Conservation (phyloP, 2,113 vertebrate genomes). For the Sebastes fasciatus region DNA sequence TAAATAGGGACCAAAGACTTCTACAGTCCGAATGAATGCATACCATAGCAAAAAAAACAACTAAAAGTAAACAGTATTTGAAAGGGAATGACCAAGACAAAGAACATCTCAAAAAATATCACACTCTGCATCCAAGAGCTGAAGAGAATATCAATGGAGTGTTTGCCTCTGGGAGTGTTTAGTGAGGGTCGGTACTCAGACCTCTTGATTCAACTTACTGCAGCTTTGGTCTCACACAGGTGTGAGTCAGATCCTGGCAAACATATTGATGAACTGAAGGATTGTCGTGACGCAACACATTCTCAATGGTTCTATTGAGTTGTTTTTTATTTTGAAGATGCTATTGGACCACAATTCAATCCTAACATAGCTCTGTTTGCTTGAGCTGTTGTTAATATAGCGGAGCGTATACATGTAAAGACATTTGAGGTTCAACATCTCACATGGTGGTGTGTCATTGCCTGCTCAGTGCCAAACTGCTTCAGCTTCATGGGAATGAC, state of each 20-base stretch:
- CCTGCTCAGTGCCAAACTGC: slow-evolving; percentile 79
- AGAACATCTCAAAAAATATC: slow-evolving; percentile 43
- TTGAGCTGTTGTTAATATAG: slow-evolving; percentile 39
- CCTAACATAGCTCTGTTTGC: slow-evolving; percentile 44
- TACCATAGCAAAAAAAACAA: slow-evolving; percentile 39
- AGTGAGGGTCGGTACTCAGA: slow-evolving; percentile 57
- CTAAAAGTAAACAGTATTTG: slow-evolving; percentile 34
- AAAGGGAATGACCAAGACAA: slow-evolving; percentile 65
- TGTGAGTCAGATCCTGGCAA: slow-evolving; percentile 66
- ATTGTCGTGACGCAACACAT: slow-evolving; percentile 39
- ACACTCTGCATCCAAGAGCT: slow-evolving; percentile 50
- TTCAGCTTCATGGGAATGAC: slow-evolving; percentile 64
- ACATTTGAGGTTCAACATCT: slow-evolving; percentile 63
- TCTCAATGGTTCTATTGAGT: slow-evolving; percentile 60
- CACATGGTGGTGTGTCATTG: slow-evolving; percentile 43
- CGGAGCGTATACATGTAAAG: slow-evolving; percentile 54
- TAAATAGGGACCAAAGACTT: slow-evolving; percentile 75
- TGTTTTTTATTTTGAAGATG: slow-evolving; percentile 56
- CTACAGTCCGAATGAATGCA: slow-evolving; percentile 53
- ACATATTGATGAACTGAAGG: slow-evolving; percentile 58
- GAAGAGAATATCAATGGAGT: slow-evolving; percentile 73
- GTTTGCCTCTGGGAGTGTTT: slow-evolving; percentile 58
- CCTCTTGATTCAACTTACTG: slow-evolving; percentile 51
- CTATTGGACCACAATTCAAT: slow-evolving; percentile 53
- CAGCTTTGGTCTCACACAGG: slow-evolving; percentile 66